phyloP scores from a whole-genome alignment of 1,140 invertebrate species.

The Meloidogyne hapla region DNA sequence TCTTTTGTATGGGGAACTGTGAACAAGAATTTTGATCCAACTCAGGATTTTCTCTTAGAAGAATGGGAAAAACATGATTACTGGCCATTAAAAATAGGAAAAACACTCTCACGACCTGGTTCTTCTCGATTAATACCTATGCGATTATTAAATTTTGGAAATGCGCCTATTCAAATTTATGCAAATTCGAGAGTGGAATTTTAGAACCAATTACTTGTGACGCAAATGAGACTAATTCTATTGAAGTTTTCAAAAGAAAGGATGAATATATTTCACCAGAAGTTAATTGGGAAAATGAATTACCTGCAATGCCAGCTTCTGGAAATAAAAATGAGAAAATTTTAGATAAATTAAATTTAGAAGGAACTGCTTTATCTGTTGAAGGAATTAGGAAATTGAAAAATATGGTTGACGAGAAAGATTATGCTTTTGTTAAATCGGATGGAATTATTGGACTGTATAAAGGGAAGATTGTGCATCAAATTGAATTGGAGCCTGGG shows the following conservation, averaged over 20 bases:
- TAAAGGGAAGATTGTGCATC: slow-evolving; percentile 23
- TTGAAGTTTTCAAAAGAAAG: slow-evolving; percentile 18
- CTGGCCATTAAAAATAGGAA: slow-evolving; percentile 17
- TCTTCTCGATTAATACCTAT: slow-evolving; percentile 14
- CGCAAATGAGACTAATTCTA: background rate
- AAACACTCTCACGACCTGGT: slow-evolving; percentile 3
- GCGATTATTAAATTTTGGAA: slow-evolving; percentile 22
- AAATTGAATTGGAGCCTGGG: slow-evolving; percentile 1
- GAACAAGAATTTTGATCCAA: background rate
- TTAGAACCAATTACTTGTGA: slow-evolving; percentile 22
- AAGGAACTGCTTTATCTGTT: background rate
- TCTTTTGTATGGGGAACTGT: slow-evolving; percentile 13
- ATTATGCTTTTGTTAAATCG: background rate
- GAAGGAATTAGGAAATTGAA: background rate
- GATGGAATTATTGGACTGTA: slow-evolving; percentile 33
- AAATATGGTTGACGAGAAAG: background rate
- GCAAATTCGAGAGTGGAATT: background rate
- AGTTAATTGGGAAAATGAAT: slow-evolving; percentile 9
- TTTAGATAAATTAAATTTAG: background rate
- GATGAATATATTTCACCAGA: slow-evolving; percentile 14
- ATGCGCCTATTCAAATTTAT: slow-evolving; percentile 14
- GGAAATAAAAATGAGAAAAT: background rate
- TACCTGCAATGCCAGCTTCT: background rate
- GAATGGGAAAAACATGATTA: background rate
- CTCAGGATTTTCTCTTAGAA: background rate